phyloP scores from a whole-genome alignment of 2,113 vertebrate genomes.

The Haemorhous mexicanus region DNA sequence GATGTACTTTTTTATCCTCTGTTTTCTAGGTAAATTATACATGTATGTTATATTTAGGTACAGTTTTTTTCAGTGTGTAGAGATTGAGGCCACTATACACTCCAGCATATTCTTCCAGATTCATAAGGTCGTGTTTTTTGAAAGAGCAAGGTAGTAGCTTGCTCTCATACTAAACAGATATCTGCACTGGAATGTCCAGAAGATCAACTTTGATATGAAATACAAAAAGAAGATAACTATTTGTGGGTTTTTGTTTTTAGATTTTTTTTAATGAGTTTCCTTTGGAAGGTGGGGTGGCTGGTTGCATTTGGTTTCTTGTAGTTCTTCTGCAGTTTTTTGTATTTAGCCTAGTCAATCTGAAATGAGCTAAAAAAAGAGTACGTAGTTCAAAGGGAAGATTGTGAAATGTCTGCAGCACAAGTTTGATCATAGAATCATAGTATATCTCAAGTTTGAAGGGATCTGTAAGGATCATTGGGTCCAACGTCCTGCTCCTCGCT shows the following conservation, averaged over 20 bases:
- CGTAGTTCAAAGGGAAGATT: not conserved
- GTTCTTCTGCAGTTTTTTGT: not conserved
- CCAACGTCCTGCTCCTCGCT: not conserved
- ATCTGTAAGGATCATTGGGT: not conserved
- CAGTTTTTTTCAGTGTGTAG: not conserved
- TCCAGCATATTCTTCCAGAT: not conserved
- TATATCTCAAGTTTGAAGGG: not conserved
- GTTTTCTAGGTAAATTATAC: not conserved
- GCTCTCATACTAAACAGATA: not conserved
- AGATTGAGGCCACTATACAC: not conserved
- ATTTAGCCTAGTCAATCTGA: not conserved
- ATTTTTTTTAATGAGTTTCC: not conserved
- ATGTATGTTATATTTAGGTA: not conserved
- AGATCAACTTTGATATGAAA: not conserved
- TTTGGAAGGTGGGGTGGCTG: fast-evolving
- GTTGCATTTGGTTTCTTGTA: not conserved
- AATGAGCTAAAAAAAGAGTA: not conserved
- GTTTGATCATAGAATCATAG: not conserved
- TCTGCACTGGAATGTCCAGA: not conserved
- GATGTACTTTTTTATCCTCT: not conserved
- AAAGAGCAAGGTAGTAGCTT: not conserved
- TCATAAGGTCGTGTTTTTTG: not conserved
- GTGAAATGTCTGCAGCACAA: not conserved
- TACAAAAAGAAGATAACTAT: not conserved
- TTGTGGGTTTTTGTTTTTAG: too few relatives aligned